phyloP scores from a whole-genome alignment of 2,888 invertebrate genomes.

The Yponomeuta sedellus region DNA sequence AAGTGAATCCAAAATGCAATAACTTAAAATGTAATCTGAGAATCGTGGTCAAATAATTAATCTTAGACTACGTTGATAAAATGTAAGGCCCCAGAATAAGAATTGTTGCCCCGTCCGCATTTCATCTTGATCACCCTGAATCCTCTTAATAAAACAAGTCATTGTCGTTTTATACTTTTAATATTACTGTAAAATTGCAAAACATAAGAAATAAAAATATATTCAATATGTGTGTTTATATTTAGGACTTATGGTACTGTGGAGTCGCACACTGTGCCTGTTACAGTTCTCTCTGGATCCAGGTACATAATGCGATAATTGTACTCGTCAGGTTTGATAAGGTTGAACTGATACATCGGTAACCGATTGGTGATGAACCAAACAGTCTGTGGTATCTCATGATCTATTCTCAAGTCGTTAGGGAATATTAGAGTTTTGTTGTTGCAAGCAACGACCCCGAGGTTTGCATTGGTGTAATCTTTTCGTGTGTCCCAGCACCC shows the following conservation, averaged over 20 bases:
- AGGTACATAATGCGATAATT: conserved; percentile 86
- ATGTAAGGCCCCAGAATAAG: too few species aligned
- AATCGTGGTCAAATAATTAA: too few species aligned
- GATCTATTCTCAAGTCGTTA: conserved; percentile 87
- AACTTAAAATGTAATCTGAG: too few species aligned
- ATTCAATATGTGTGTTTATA: background rate
- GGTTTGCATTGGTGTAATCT: conserved; percentile 79
- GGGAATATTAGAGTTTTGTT: conserved; percentile 83
- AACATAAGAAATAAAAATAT: background rate
- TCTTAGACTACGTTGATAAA: too few species aligned
- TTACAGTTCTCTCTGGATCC: conserved; percentile 77
- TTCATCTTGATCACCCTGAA: too few species aligned
- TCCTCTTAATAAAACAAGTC: too few species aligned
- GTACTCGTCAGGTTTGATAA: conserved; percentile 79
- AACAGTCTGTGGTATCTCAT: conserved; percentile 80
- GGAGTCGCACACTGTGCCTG: conserved; percentile 77
- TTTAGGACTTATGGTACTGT: background rate
- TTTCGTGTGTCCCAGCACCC: conserved; percentile 91
- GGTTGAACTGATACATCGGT: conserved; percentile 84
- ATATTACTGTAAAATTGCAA: too few species aligned
- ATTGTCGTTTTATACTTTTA: too few species aligned
- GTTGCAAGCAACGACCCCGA: conserved; percentile 79
- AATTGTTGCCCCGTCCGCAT: too few species aligned
- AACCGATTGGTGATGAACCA: conserved; percentile 87
- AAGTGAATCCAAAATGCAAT: too few species aligned